Percentiles rank a stretch among this genome's conserved stretches.
phyloP scores from a whole-genome alignment of 2,113 vertebrate species.

The Pelodiscus sinensis region DNA sequence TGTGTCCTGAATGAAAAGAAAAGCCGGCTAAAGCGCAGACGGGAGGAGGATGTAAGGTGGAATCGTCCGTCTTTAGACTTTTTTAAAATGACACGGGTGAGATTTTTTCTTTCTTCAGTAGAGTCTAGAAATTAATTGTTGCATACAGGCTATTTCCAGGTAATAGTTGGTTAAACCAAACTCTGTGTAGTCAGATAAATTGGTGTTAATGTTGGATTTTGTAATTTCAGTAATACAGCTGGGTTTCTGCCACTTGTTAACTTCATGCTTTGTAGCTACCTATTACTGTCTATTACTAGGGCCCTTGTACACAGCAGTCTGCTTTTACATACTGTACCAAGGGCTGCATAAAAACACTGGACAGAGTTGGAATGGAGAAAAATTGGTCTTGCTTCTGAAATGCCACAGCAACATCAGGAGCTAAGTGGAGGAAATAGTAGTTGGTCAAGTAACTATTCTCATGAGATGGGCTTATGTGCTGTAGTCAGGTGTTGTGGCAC shows the following conservation, averaged over 20 bases:
- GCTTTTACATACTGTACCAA: fast-evolving
- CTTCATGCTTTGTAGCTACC: neutral
- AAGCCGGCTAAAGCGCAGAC: slow-evolving; percentile 78
- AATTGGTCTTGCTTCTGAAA: neutral
- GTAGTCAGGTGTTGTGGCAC: neutral
- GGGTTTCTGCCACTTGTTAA: fast-evolving
- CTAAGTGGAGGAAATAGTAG: fast-evolving
- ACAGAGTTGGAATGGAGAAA: neutral
- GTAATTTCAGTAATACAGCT: neutral
- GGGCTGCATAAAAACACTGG: neutral
- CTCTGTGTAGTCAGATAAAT: neutral
- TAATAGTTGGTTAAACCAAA: neutral
- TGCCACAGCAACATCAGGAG: neutral
- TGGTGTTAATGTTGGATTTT: fast-evolving
- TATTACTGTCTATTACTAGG: neutral
- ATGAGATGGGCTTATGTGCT: fast-evolving
- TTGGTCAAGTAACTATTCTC: neutral
- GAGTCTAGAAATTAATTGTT: neutral
- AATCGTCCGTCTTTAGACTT: slow-evolving; percentile 83
- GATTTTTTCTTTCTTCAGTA: slow-evolving; percentile 43
- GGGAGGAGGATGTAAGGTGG: slow-evolving; percentile 80
- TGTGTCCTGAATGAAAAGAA: slow-evolving; percentile 80
- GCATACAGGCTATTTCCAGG: neutral
- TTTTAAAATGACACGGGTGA: slow-evolving; percentile 86
- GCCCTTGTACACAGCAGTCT: neutral